A percentile compares a stretch with the other conserved stretches of the same genome.
These are phyloP conservation scores for Columbina picui DNA, from an alignment of 2,113 vertebrate genomes.

Conservation along the genomic window DNA sequence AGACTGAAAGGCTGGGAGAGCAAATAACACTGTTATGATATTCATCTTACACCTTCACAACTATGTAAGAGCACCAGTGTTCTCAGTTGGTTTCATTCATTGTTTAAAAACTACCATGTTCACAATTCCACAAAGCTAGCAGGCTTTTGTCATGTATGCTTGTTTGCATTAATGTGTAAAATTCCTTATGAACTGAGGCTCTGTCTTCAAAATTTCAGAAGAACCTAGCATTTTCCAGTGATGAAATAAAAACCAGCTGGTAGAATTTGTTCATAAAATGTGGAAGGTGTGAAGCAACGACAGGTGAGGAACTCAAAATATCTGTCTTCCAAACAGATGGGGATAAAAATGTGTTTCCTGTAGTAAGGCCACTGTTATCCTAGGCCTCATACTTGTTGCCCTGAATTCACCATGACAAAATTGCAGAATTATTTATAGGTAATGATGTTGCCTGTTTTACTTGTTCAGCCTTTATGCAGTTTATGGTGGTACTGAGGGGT, in stretches of 20 bases:
- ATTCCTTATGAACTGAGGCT: neutral
- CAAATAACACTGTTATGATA: neutral
- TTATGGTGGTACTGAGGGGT: neutral
- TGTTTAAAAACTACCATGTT: neutral
- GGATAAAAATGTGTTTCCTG: neutral
- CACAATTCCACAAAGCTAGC: neutral
- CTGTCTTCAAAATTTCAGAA: neutral
- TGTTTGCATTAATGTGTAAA: neutral
- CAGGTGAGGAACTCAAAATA: neutral
- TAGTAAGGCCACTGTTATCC: neutral
- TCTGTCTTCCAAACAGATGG: neutral
- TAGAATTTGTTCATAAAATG: neutral
- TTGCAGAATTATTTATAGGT: neutral
- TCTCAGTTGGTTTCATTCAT: neutral
- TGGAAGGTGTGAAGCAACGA: neutral
- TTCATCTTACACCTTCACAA: neutral
- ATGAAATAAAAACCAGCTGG: neutral
- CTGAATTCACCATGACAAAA: neutral
- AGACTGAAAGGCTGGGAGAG: neutral
- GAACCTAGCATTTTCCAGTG: neutral
- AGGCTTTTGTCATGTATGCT: neutral
- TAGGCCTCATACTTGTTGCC: neutral
- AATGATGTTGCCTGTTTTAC: neutral
- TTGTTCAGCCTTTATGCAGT: neutral
- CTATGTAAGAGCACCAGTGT: rapidly evolving